Evolutionary conservation across 2,797 vertebrate species (phyloP), one percentile per base, ranked within the genome.

Genomic region (Salmo trutta): DNA sequence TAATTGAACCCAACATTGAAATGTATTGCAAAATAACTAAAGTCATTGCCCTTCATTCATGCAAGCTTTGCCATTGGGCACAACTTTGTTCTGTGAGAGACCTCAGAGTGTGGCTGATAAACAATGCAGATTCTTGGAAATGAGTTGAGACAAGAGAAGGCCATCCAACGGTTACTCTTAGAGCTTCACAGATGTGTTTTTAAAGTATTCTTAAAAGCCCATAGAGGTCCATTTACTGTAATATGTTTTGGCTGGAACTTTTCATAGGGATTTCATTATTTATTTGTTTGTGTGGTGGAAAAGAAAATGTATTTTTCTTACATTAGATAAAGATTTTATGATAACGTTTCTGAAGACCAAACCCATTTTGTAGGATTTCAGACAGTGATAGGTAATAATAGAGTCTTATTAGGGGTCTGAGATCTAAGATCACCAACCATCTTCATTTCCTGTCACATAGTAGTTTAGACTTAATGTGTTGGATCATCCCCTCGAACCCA

Each of bases 371-470:
- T 19, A 62, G 59, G 59, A 24, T 62, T 24, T 62, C 59, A 24
- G 59, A 24, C 59, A 7, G n/a, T 8, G 59, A 62, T 62, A 21
- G 59, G 41, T 47, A 47, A 47, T 47, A 47, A 3, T 47, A 47
- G 7, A 41, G 41, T 47, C 3, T 47, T 47, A 47, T 47, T 47
- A 17, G 6, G 17, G 6, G 7, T 47, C 19, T 47, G 10, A 12
- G 2, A 33, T 47, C 33, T 17, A 47, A 41, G 71, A 27, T 41
- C 67, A 36, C 33, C 36, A 16, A 36, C 29, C 29, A 16, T 69
- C 33, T 76, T 82, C 41, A 86, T 88, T 83, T 82, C 29, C 68
- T 81, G 72, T 71, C 21, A 79, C 85, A 79, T 54, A 24, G 51
- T 17, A 14, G 21, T n/a, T 6, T 15, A 14, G 41, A n/a, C 17